phyloP scores from a whole-genome alignment of 2,797 vertebrate genomes.

The Nyctibius grandis region DNA sequence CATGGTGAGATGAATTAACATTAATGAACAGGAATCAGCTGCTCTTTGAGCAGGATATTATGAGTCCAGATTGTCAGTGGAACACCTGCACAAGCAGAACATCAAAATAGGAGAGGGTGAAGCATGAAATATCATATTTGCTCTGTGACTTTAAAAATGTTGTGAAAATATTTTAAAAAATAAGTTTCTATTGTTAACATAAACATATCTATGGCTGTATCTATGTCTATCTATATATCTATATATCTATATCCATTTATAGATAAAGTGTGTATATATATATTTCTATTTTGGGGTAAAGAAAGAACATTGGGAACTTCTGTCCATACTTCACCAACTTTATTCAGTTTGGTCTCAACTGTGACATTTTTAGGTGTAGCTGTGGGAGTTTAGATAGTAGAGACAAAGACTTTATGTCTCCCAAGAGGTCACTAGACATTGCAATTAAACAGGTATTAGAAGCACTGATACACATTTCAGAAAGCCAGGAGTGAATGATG shows the following conservation, averaged over 20 bases:
- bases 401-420: background rate
- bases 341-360: background rate
- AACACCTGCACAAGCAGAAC: background rate
- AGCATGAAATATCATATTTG: background rate
- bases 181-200: background rate
- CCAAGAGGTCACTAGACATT: background rate
- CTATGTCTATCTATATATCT: background rate
- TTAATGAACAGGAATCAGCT: background rate
- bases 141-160: background rate
- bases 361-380: background rate
- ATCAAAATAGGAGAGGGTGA: background rate
- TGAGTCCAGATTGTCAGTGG: background rate
- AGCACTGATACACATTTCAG: background rate
- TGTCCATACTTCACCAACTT: background rate
- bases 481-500: background rate
- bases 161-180: background rate
- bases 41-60: background rate
- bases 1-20: background rate
- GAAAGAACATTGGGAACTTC: background rate
- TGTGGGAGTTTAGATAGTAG: background rate
- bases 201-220: background rate
- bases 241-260: background rate
- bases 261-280: background rate
- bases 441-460: background rate
- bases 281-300: background rate